Evolutionary conservation across 1,140 invertebrate species (phyloP).

Genomic region (Drosophila quadrilineata): DNA sequence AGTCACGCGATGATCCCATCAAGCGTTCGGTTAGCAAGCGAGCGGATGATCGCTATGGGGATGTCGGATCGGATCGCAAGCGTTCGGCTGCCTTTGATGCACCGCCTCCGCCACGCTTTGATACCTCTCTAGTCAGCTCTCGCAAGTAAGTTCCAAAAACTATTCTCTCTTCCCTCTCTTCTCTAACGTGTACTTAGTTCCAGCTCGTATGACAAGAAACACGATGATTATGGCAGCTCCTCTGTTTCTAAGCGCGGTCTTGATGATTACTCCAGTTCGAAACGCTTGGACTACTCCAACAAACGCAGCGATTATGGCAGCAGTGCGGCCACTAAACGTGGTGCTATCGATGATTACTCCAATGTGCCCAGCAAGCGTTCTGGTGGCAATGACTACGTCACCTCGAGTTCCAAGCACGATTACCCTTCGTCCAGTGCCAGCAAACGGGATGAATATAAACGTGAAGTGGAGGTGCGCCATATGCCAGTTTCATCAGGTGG

Average conservation of each 20-base stretch:
- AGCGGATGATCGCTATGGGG: conserved; percentile 74
- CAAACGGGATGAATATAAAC: conserved; percentile 70
- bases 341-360: conserved; percentile 68
- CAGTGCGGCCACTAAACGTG: conserved; percentile 55
- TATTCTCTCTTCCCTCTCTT: too few relatives aligned
- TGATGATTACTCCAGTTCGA: conserved; percentile 67
- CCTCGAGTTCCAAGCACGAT: conserved; percentile 62
- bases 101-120: conserved; percentile 80
- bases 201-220: conserved; percentile 71
- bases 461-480: conserved; percentile 67
- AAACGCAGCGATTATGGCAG: conserved; percentile 66
- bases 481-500: conserved; percentile 48
- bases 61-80: conserved; percentile 81
- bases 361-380: conserved; percentile 66
- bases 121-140: conserved; percentile 66
- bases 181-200: too few relatives aligned
- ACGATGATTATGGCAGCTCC: conserved; percentile 69
- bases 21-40: conserved; percentile 81
- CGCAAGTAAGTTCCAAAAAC: conserved; percentile 68
- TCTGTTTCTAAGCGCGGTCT: conserved; percentile 54
- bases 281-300: conserved; percentile 64
- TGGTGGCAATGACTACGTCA: conserved; percentile 56
- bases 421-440: conserved; percentile 55
- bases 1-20: conserved; percentile 81
- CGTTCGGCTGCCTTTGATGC: conserved; percentile 81